Base-by-base conservation (phyloP, 2,888 invertebrate genomes). In the Scrobipalpa costella region DNA sequence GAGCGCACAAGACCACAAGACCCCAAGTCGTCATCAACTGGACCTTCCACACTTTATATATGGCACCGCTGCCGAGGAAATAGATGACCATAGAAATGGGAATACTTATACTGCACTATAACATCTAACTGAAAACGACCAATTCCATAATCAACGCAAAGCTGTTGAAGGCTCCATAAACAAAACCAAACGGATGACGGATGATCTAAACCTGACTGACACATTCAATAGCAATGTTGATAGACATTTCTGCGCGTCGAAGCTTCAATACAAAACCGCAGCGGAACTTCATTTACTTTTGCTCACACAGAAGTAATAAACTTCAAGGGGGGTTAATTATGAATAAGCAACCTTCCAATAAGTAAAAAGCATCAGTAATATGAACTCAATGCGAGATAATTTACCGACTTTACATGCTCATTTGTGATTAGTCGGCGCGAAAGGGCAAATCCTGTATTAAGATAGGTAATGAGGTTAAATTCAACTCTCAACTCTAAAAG, bases 381-480 rank as follows among this genome's bases (percentile, higher is more conserved):
- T 82, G 85, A 86, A 85, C 88, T 89, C 82, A 88, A 87, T 88
- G 88, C 84, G 88, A 88, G 86, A 89, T 90, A 90, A 90, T 90
- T 90, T 89, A 91, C 87, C 78, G 85, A 84, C 88, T 88, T 90
- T 89, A 91, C 90, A 90, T 90, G 90, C 90, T 88, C 87, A 90
- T 90, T 90, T 90, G 87, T 90, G 90, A 91, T 90, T 90, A 90
- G 90, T 79, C 83, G 91, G 91, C 88, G 91, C 90, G 91, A 91
- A 91, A 91, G 90, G 91, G 90, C 89, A 91, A 91, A 89, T 90
- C 89, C 89, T 87, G 87, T 89, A 90, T 90, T 91, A 91, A 91
- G 91, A 91, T 91, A 90, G 91, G 90, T 90, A 91, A 91, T 91
- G 91, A 90, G 91, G 90, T 91, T 90, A 91, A 91, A 88, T 85